These are phyloP conservation scores for Ochotona curzoniae DNA, from an alignment of 2,113 vertebrate genomes.

Conservation along the genomic window DNA sequence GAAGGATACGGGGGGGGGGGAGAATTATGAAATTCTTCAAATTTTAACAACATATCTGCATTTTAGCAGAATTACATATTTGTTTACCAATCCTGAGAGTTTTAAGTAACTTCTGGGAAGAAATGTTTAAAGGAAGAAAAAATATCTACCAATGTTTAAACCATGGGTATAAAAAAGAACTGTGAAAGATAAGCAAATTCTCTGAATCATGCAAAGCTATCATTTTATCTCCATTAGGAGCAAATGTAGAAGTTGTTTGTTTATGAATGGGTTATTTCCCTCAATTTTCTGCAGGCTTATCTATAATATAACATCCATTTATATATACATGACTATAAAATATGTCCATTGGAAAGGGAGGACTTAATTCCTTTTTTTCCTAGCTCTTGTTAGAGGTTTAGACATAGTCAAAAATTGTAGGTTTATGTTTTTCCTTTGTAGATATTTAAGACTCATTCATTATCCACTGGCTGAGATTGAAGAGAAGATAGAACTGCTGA, in stretches of 20 bases:
- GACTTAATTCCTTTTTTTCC: background rate
- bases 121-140: background rate
- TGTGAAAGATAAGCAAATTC: background rate
- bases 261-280: background rate
- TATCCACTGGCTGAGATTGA: background rate
- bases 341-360: background rate
- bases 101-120: constrained; percentile 9
- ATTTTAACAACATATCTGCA: background rate
- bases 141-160: background rate
- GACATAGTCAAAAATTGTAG: background rate
- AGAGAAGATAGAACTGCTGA: background rate
- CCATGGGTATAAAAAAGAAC: background rate
- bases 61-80: background rate
- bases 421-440: background rate
- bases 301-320: background rate
- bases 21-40: background rate
- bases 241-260: background rate
- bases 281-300: background rate
- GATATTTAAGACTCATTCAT: constrained; percentile 12
- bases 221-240: background rate
- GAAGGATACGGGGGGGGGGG: background rate
- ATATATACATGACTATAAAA: background rate
- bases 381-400: background rate
- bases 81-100: background rate
- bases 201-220: constrained; percentile 1